Percentiles rank a stretch among this genome's conserved stretches.
phyloP scores from a whole-genome alignment of 2,113 vertebrate genomes.

The Acrocephalus kingi region DNA sequence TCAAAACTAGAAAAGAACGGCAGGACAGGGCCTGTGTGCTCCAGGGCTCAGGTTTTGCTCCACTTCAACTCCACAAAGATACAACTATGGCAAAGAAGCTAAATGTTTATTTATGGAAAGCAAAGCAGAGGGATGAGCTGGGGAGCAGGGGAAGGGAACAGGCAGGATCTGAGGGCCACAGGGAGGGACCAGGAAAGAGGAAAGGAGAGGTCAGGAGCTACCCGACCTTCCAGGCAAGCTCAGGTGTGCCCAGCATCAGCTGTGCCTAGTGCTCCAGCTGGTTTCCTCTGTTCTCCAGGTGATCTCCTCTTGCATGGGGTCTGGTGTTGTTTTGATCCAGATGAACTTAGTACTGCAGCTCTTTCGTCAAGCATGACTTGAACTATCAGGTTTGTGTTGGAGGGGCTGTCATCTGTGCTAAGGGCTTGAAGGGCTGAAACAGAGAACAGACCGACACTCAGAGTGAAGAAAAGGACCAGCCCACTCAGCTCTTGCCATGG shows the following conservation, averaged over 20 bases:
- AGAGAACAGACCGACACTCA: neutral
- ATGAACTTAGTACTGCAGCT: neutral
- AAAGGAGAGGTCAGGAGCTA: neutral
- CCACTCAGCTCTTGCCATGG: neutral
- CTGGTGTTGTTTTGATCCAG: neutral
- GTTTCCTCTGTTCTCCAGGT: neutral
- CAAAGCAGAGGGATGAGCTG: neutral
- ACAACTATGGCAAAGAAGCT: neutral
- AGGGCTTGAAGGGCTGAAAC: neutral
- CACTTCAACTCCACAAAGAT: neutral
- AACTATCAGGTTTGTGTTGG: neutral
- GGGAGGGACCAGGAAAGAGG: neutral
- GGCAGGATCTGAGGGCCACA: neutral
- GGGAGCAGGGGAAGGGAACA: neutral
- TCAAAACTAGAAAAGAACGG: rapidly evolving
- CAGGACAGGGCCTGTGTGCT: neutral
- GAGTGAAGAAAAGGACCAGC: neutral
- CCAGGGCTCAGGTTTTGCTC: neutral
- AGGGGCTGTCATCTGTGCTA: neutral
- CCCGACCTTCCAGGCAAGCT: neutral
- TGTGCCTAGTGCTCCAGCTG: neutral
- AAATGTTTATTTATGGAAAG: neutral
- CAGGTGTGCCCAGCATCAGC: neutral
- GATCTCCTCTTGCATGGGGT: neutral
- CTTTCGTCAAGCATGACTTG: neutral